phyloP scores from a whole-genome alignment of 2,113 vertebrate genomes.

The Gulo gulo region DNA sequence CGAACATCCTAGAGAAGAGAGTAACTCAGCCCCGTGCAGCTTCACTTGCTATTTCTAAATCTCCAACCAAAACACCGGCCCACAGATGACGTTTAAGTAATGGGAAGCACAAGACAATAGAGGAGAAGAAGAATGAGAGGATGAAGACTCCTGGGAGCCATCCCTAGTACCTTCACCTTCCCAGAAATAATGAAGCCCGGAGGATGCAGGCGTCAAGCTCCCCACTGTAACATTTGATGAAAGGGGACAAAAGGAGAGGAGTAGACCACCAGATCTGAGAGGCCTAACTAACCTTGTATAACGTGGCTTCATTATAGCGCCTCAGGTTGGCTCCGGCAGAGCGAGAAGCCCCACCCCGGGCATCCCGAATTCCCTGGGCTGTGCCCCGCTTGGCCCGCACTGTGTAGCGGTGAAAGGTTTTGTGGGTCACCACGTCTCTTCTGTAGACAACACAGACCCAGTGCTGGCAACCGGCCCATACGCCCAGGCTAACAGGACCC shows the following conservation, averaged over 20 bases:
- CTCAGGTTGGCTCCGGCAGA: slow-evolving; percentile 93
- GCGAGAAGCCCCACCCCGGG: slow-evolving; percentile 86
- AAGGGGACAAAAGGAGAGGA: not conserved
- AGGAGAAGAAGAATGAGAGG: not conserved
- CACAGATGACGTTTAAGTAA: not conserved
- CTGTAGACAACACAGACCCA: slow-evolving; percentile 79
- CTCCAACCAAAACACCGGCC: not conserved
- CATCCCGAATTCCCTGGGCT: slow-evolving; percentile 89
- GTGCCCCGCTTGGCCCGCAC: slow-evolving; percentile 94
- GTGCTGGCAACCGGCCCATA: not conserved
- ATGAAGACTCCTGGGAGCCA: not conserved
- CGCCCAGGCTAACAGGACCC: not conserved
- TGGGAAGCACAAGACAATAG: not conserved
- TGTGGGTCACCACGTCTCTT: slow-evolving; percentile 90
- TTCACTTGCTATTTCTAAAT: slow-evolving; percentile 14
- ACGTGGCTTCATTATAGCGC: slow-evolving; percentile 90
- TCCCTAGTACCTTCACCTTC: not conserved
- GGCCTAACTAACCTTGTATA: slow-evolving; percentile 85
- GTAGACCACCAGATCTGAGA: not conserved
- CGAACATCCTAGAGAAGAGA: slow-evolving; percentile 89
- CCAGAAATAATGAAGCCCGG: slow-evolving; percentile 6
- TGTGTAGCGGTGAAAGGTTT: slow-evolving; percentile 97
- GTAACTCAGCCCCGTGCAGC: not conserved
- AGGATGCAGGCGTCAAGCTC: not conserved
- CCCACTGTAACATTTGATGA: not conserved